These are phyloP conservation scores for Rhodinocichla rosea DNA, from an alignment of 2,113 vertebrate genomes.

Conservation along the genomic window DNA sequence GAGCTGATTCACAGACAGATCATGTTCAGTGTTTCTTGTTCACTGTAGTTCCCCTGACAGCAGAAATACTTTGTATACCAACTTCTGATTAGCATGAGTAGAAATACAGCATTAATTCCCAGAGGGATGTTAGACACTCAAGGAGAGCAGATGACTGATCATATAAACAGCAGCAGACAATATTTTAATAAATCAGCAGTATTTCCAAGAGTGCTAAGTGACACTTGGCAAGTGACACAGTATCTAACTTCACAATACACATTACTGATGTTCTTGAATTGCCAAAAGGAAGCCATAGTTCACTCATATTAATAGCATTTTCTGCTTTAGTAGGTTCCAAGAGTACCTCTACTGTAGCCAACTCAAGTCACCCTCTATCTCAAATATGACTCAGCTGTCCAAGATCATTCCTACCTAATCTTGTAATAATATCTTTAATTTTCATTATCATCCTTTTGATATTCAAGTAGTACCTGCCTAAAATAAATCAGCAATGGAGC, in stretches of 20 bases:
- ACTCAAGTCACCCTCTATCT: background rate
- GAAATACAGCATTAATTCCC: constrained; percentile 13
- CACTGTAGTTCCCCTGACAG: background rate
- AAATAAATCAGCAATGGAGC: background rate
- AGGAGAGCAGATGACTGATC: background rate
- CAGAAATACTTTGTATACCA: background rate
- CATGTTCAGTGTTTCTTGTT: background rate
- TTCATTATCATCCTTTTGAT: background rate
- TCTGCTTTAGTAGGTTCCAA: background rate
- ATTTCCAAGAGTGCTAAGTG: background rate
- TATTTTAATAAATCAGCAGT: constrained; percentile 33
- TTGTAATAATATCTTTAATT: background rate
- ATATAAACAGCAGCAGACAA: background rate
- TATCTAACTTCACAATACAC: background rate
- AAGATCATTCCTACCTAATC: background rate
- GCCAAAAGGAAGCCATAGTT: background rate
- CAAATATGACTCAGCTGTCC: background rate
- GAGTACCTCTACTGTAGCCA: background rate
- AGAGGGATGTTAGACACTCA: background rate
- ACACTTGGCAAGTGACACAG: background rate
- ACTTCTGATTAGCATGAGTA: constrained; percentile 31
- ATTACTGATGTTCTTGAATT: background rate
- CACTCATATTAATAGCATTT: background rate
- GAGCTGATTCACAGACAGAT: background rate
- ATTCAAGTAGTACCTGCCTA: background rate